These are phyloP conservation scores for Meandrusa payeni DNA, from an alignment of 2,888 invertebrate species.

Conservation along the genomic window DNA sequence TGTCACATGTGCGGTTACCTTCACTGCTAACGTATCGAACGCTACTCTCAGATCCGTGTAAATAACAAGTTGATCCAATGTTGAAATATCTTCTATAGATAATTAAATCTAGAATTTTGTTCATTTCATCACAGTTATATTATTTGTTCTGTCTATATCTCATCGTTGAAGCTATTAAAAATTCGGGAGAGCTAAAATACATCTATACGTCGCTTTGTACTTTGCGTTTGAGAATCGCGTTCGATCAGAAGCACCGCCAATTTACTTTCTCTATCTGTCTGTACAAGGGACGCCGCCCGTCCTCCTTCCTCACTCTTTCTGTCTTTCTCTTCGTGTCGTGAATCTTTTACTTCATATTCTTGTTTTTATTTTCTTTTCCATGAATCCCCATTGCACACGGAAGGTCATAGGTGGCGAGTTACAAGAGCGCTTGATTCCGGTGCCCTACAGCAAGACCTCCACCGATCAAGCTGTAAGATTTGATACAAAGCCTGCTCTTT, in stretches of 20 bases:
- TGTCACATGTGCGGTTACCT: slow-evolving; percentile 50
- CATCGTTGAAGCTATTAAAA: too few relatives aligned
- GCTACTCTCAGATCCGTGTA: slow-evolving; percentile 40
- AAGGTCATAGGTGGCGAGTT: slow-evolving; percentile 99
- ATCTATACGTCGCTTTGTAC: too few relatives aligned
- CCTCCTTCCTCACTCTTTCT: too few relatives aligned
- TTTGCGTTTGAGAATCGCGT: slow-evolving; percentile 33
- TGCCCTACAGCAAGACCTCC: slow-evolving; percentile 99
- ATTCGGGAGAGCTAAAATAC: too few relatives aligned
- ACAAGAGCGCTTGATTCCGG: slow-evolving; percentile 99
- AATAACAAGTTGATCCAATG: too few relatives aligned
- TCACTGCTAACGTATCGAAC: slow-evolving; percentile 52
- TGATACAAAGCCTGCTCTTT: slow-evolving; percentile 57
- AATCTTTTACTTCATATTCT: slow-evolving; percentile 75
- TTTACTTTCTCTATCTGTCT: slow-evolving; percentile 32
- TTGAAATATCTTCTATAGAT: too few relatives aligned
- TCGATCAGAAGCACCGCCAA: slow-evolving; percentile 39
- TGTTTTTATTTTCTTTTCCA: slow-evolving; percentile 85
- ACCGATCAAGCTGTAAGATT: slow-evolving; percentile 99
- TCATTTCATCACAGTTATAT: too few relatives aligned
- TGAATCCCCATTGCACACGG: slow-evolving; percentile 93
- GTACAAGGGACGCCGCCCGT: slow-evolving; percentile 28
- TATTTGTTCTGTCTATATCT: too few relatives aligned
- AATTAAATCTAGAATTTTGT: too few relatives aligned
- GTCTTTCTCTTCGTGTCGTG: slow-evolving; percentile 50